A percentile compares a stretch with the other conserved stretches of the same genome.
Evolutionary conservation across 2,113 vertebrate species (phyloP).

Genomic region (Scopus umbretta): DNA sequence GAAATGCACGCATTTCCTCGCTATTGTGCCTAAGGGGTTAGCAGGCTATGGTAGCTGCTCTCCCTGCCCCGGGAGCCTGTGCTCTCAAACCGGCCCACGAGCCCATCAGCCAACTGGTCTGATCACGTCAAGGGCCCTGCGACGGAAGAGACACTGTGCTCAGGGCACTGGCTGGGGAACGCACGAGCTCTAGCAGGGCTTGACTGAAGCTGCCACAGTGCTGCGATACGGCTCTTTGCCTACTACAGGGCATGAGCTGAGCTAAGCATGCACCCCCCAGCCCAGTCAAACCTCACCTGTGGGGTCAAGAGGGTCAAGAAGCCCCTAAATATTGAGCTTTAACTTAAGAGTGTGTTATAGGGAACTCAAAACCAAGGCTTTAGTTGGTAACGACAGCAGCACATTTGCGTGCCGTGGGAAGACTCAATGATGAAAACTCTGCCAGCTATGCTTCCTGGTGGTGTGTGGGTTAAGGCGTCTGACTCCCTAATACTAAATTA

Average conservation of each 20-base stretch:
- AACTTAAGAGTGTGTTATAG: not conserved
- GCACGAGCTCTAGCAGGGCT: not conserved
- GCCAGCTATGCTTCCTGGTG: not conserved
- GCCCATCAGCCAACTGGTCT: not conserved
- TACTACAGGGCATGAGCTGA: not conserved
- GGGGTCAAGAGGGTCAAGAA: not conserved
- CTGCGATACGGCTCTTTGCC: not conserved
- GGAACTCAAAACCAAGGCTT: not conserved
- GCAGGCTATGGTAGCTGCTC: not conserved
- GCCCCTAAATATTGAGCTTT: not conserved
- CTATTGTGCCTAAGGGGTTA: not conserved
- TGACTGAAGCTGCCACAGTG: not conserved
- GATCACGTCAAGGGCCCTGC: not conserved
- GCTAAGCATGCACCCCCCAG: not conserved
- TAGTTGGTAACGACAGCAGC: not conserved
- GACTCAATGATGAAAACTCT: not conserved
- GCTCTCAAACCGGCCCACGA: not conserved
- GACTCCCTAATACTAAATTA: not conserved
- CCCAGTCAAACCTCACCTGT: not conserved
- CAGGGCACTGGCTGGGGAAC: not conserved
- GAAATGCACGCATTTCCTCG: fast-evolving
- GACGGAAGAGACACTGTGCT: fast-evolving
- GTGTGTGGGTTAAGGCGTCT: not conserved
- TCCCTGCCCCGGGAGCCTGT: fast-evolving
- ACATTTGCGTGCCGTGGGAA: not conserved